phyloP scores from a whole-genome alignment of 2,888 invertebrate genomes.

The Mythimna loreyi region DNA sequence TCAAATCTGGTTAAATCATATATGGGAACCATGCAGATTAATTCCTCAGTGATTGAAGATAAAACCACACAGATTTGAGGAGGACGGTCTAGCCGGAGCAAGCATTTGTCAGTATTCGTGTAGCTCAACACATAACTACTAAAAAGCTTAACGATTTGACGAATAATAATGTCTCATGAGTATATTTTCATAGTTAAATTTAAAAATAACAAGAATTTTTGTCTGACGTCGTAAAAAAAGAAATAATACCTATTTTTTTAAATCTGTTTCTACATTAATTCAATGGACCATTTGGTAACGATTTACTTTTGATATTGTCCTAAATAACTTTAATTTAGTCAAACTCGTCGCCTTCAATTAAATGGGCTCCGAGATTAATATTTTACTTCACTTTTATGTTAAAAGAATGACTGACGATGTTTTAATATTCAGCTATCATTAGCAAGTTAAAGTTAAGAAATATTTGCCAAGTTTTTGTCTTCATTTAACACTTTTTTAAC shows the following conservation, averaged over 20 bases:
- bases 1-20: too few relatives aligned
- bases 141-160: too few relatives aligned
- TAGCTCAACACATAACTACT: too few relatives aligned
- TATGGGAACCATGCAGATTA: too few relatives aligned
- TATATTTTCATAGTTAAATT: too few relatives aligned
- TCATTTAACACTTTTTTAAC: background rate
- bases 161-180: too few relatives aligned
- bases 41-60: too few relatives aligned
- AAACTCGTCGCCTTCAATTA: background rate
- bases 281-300: background rate
- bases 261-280: background rate
- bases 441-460: conserved; percentile 6
- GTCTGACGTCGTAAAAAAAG: background rate
- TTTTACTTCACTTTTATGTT: conserved; percentile 25
- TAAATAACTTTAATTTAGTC: conserved; percentile 4
- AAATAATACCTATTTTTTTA: background rate
- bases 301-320: background rate
- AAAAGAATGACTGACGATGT: conserved; percentile 18
- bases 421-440: conserved; percentile 33
- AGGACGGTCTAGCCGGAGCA: too few relatives aligned
- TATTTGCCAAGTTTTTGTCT: conserved; percentile 6
- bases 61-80: too few relatives aligned
- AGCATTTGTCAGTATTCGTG: too few relatives aligned
- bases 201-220: too few relatives aligned
- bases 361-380: conserved; percentile 12